Percentiles rank a stretch among this genome's conserved stretches.
phyloP scores from a whole-genome alignment of 2,888 invertebrate genomes.

The Blastobasis adustella region DNA sequence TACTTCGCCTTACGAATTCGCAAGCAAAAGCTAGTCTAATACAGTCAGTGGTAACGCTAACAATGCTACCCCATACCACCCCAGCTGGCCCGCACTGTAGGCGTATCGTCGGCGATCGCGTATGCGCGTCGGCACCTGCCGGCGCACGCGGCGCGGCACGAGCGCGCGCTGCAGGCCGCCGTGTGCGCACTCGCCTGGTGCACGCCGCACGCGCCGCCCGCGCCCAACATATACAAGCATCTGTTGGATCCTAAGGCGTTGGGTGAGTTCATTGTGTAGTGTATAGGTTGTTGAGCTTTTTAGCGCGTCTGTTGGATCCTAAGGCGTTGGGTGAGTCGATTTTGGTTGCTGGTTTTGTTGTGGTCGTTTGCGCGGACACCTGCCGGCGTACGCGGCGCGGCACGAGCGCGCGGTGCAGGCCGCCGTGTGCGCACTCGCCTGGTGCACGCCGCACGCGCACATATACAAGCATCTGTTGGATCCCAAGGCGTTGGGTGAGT shows the following conservation, averaged over 20 bases:
- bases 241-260: slow-evolving; percentile 49
- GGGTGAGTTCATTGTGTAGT: neutral
- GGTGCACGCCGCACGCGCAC: slow-evolving; percentile 48
- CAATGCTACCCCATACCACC: neutral
- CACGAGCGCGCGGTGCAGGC: slow-evolving; percentile 64
- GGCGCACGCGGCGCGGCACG: slow-evolving; percentile 69
- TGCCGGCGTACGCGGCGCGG: slow-evolving; percentile 77
- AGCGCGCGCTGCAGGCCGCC: slow-evolving; percentile 57
- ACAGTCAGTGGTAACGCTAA: too few relatives aligned
- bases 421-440: slow-evolving; percentile 63
- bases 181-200: slow-evolving; percentile 68
- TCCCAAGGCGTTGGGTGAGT: slow-evolving; percentile 29
- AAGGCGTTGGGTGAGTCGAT: too few relatives aligned
- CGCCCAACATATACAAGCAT: slow-evolving; percentile 43
- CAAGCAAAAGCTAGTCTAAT: too few relatives aligned
- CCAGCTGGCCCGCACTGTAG: slow-evolving; percentile 53
- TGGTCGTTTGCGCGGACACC: slow-evolving; percentile 91
- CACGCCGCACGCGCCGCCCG: slow-evolving; percentile 43
- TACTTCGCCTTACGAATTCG: too few relatives aligned
- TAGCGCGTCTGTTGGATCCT: too few relatives aligned
- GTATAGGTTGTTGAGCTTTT: too few relatives aligned
- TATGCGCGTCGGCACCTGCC: slow-evolving; percentile 92
- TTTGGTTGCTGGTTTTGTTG: too few relatives aligned
- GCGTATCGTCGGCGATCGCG: slow-evolving; percentile 88
- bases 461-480: slow-evolving; percentile 51